Conservation (phyloP, 2,113 vertebrate species). For the Eptesicus fuscus region DNA sequence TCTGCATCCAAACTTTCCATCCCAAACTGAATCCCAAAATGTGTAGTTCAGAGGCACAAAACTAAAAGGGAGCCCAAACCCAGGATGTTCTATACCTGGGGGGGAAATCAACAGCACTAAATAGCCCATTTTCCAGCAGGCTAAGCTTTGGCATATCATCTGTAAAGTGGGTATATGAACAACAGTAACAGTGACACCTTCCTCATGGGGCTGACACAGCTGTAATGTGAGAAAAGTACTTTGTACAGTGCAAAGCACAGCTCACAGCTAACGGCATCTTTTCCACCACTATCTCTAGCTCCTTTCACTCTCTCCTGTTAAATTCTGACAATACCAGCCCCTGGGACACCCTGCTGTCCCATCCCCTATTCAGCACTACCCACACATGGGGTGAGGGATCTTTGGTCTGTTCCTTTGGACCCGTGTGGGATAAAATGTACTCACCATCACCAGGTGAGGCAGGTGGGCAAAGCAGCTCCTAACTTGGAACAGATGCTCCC, state of each 20-base stretch:
- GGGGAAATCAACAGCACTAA: background rate
- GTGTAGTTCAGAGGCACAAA: background rate
- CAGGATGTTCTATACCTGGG: background rate
- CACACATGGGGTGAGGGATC: background rate
- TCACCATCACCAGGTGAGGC: background rate
- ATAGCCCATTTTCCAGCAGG: background rate
- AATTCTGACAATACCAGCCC: no score
- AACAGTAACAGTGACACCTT: no score
- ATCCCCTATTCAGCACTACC: accelerated
- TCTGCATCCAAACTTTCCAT: background rate
- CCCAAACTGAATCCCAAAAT: background rate
- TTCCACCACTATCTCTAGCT: background rate
- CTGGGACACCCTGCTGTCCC: no score
- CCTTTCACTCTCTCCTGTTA: background rate
- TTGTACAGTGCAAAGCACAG: accelerated
- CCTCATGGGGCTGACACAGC: background rate
- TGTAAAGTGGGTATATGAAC: background rate
- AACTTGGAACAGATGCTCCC: background rate
- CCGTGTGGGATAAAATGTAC: background rate
- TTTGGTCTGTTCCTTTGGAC: background rate
- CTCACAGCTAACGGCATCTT: accelerated
- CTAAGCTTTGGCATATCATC: background rate
- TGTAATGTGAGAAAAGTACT: background rate
- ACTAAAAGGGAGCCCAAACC: background rate
- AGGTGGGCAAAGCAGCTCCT: background rate